Evolutionary conservation across 2,888 invertebrate genomes (phyloP), one percentile per base, ranked within the genome.

Genomic region (Liopterus haemorrhoidalis): DNA sequence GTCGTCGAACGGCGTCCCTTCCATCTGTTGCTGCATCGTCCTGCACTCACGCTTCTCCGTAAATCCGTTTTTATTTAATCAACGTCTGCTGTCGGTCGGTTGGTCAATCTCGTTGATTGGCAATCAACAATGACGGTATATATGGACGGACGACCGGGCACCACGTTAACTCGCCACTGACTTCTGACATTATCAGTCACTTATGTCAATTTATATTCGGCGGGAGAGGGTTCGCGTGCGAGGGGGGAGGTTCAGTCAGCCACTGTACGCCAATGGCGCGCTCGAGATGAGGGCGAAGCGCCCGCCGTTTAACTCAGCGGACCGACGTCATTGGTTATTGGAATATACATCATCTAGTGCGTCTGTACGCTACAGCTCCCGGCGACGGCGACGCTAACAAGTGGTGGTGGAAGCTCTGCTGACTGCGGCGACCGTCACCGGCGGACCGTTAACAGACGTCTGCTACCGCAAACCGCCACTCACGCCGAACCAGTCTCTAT

Each of bases 1-100:
- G 63, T 88, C 88, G 64, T 88, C 88, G 68, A 87, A 75, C 21
- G 76, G 75, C 38, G 69, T 70, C 54, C 71, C 81, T 67, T 86
- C 86, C 84, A 87, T 81, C 68, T 68, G 38, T 25, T 46, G 41
- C 27, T 27, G 38, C 20, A 37, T 37, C 31, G 12, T 14, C 8
- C 11, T 12, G 37, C 22, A 5, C 37, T 18, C 15, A 21, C 2
- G 12, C 22, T 12, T 11, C 11, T 21, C 22, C 22, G 21, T 12
- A 41, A 36, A 46, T 41, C 41, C 22, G 41, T 36, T 40, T 30
- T 49, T 21, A 49, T 49, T 42, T 42, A 41, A 47, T 47, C 47
- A 45, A 45, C 45, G 33, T 33, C n/a, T n/a, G n/a, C n/a, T n/a
- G n/a, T n/a, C n/a, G n/a, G n/a, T n/a, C n/a, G n/a, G n/a, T n/a